Evolutionary conservation across 2,888 invertebrate genomes (phyloP), one percentile per base, ranked within the genome.

Genomic region (Nemotelus pantherinus): DNA sequence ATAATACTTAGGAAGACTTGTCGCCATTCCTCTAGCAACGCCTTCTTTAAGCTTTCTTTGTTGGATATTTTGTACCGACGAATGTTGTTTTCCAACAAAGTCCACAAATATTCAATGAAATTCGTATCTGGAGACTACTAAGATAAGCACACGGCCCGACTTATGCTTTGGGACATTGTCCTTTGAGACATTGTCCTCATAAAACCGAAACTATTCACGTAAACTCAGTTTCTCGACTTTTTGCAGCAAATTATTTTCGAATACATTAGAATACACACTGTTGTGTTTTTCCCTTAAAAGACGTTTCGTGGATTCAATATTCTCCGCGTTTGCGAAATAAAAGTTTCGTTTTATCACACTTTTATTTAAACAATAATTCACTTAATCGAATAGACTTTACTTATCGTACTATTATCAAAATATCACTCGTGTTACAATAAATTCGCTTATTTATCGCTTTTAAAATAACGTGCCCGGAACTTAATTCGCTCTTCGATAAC

Each of bases 81-180:
- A 41, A 64, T 64, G 44, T 64, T 41, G 64, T 64, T 64, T 6
- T 64, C 41, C 43, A 64, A 64, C 39, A 64, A 41, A 41, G 64
- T 43, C 64, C 64, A 64, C 7, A 64, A 43, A 64, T 64, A 41
- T n/a, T 41, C 25, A 25, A 25, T 25, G 25, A 25, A 25, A 25
- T 25, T 25, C 25, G 0, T 25, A 25, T 25, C 25, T 25, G 25
- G 25, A 58, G 25, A 58, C 25, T n/a, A 58, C n/a, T 4, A 9
- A 58, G 9, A 25, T n/a, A 1, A n/a, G 6, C 58, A 58, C 58
- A 58, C 1, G 9, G 9, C 58, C 58, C 9, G 58, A 58, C 25
- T 9, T 50, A 1, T 50, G 50, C 9, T 50, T 1, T 9, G 50
- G 1, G 9, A 7, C 50, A 50, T 7, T 2, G n/a, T 58, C 2